A percentile compares a stretch with the other conserved stretches of the same genome.
phyloP scores from a whole-genome alignment of 2,797 vertebrate species.

The Balearica regulorum region DNA sequence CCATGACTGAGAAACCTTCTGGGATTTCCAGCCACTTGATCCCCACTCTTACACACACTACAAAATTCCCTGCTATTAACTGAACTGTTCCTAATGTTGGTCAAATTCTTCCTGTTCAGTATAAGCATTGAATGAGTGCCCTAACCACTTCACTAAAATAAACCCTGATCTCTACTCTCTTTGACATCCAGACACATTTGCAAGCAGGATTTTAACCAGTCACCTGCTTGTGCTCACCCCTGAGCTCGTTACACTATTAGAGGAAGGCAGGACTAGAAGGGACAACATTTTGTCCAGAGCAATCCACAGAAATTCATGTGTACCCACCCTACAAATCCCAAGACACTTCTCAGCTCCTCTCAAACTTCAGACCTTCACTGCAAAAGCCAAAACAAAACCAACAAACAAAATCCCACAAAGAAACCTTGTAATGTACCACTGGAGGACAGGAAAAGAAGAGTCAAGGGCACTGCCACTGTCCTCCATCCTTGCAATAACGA shows the following conservation, averaged over 20 bases:
- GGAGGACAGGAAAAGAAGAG: background rate
- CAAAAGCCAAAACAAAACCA: background rate
- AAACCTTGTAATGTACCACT: background rate
- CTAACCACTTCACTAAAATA: background rate
- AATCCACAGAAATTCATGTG: background rate
- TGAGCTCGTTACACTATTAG: accelerated
- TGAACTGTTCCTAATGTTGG: background rate
- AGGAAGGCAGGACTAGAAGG: background rate
- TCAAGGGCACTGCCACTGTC: background rate
- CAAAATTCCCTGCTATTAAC: background rate
- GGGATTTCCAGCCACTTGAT: background rate
- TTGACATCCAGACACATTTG: background rate
- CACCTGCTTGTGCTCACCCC: background rate
- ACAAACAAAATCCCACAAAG: background rate
- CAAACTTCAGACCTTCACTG: background rate
- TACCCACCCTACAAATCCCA: background rate
- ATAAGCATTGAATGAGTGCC: background rate
- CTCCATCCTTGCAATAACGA: background rate
- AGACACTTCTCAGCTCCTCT: background rate
- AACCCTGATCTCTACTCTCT: background rate
- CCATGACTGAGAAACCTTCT: background rate
- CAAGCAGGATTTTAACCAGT: background rate
- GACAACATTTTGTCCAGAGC: background rate
- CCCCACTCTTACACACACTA: background rate
- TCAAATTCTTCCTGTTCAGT: background rate